Base-by-base conservation (phyloP, 92 coral and sea anemone species). In the Bergia sp. region DNA sequence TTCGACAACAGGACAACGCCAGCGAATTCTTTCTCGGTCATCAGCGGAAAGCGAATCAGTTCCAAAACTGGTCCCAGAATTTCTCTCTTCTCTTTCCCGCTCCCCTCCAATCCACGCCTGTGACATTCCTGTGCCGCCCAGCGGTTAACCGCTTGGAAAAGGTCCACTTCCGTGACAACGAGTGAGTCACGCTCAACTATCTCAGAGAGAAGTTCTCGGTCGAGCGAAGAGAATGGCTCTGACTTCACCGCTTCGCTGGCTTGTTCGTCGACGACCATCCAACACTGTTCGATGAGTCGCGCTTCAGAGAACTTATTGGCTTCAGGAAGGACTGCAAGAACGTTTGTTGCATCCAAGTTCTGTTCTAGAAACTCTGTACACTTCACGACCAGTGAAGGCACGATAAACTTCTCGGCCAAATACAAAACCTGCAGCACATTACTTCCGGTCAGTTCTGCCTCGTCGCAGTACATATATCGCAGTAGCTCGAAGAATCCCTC, bases 351-450 rank as follows among this genome's bases (percentile, higher is more conserved):
- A 9, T 82, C 79, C 36, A 93, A 65, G 81, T 93, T 88, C 87
- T 91, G 79, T 64, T 91, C 87, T 42, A 93, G 82, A 61, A 78
- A 93, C 39, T 89, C 88, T 64, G 80, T 83, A 88, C 96, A 93
- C 76, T 93, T 89, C 49, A 50, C 41, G 0, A 74, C 85, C 57
- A 93, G 74, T 7, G 90, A 86, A 8, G 96, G 94, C 12, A 93
- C 86, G 85, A 93, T 93, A 86, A 89, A 93, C 71, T 93, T 91
- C 82, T 93, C 82, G 57, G 93, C 93, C 69, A 93, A 88, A 66
- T 93, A 89, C 72, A 93, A 89, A 3, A 91, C 93, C 37, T 89
- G 88, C 53, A 91, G 87, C 23, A 91, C 94, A 20, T 86, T 90
- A 12, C 84, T 90, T 71, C 90, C 92, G 77, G 89, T 92, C 90